phyloP scores from a whole-genome alignment of 2,113 vertebrate species.

The Spilogale gracilis region DNA sequence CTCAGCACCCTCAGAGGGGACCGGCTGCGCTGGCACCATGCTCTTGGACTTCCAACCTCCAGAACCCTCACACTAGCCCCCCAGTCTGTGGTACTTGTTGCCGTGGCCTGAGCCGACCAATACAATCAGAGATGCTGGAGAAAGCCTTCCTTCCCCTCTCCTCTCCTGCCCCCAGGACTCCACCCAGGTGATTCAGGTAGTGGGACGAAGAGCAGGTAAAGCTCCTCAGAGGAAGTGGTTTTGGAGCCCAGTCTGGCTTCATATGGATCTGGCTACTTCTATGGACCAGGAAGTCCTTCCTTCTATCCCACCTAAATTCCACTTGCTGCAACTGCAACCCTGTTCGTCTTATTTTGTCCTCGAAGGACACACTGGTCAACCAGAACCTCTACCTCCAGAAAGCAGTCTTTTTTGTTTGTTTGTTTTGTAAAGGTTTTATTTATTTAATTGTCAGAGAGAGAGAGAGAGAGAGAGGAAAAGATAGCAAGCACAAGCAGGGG shows the following conservation, averaged over 20 bases:
- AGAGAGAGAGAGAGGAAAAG: too few species aligned
- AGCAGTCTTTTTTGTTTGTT: background rate
- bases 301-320: background rate
- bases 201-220: background rate
- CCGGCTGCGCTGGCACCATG: background rate
- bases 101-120: background rate
- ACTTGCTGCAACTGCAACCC: background rate
- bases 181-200: background rate
- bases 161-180: too few species aligned
- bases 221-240: background rate
- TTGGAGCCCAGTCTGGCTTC: background rate
- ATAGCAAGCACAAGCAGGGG: too few species aligned
- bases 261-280: background rate
- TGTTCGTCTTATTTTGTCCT: background rate
- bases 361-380: background rate
- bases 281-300: background rate
- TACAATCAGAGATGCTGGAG: background rate
- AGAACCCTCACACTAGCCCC: background rate
- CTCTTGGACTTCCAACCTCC: background rate
- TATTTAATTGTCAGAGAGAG: too few species aligned
- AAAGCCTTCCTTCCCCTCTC: background rate
- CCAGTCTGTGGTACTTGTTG: background rate
- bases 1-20: too few species aligned
- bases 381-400: background rate
- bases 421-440: too few species aligned